Base-by-base conservation (phyloP, 2,113 vertebrate species). In the Myxocyprinus asiaticus region DNA sequence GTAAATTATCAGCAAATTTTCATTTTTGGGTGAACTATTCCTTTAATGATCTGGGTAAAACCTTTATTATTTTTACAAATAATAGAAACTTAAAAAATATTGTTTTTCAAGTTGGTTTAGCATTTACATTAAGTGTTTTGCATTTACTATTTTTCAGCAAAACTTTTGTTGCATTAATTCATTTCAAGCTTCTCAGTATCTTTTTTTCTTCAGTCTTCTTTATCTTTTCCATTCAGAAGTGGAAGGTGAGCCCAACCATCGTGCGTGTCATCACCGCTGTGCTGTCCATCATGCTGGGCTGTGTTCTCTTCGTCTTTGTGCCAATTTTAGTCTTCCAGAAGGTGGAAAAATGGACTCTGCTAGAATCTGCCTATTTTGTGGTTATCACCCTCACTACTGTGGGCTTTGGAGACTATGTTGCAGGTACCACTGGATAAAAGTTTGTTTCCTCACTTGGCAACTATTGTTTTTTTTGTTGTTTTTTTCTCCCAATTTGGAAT, bases 321-420 rank as follows among this genome's bases (percentile, higher is more conserved):
- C 96, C 96, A 0, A 95, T 91, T 0, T 67, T 96, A 9, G 85
- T 96, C 63, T 97, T 97, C 90, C 89, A 94, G 80, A 71, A 90
- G 22, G 88, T 95, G 84, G 96, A 97, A 81, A 42, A 79, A 2
- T 97, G 96, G 96, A 87, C 77, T 15, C 73, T 94, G 2, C 87
- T 97, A 68, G 94, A 97, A 78, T 94, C 95, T 0, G 87, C 95
- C 81, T 97, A 96, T 86, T 97, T 95, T 67, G 95, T 97, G 63
- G 91, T 97, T 56, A 94, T 97, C 88, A 96, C 96, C 0, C 88
- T 97, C 79, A 97, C 96, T 56, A 97, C 96, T 0, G 94, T 96
- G 67, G 96, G 96, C 6, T 97, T 97, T 68, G 96, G 96, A 4
- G 96, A 97, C 85, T 97, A 94, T 66, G 96, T 97, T 76, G 94